These are phyloP conservation scores for Paedocypris micromegethes DNA, from an alignment of 2,797 vertebrate genomes.

Conservation along the genomic window DNA sequence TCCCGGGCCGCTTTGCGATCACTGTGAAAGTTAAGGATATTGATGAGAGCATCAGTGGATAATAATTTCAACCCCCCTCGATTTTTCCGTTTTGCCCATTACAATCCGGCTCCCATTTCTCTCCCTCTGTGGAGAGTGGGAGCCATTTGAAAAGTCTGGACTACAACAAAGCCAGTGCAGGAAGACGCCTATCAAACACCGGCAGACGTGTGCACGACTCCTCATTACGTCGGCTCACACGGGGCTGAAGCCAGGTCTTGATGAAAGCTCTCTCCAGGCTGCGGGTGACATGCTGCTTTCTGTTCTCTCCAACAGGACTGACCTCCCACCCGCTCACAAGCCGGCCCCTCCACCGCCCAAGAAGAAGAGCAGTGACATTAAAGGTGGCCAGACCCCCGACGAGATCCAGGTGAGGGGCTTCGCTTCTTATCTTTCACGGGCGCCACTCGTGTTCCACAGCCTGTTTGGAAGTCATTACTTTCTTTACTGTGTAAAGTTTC, in stretches of 20 bases:
- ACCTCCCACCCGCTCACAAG: slow-evolving; percentile 79
- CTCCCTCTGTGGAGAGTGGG: slow-evolving; percentile 63
- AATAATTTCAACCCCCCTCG: slow-evolving; percentile 8
- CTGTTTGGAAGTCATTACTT: slow-evolving; percentile 8
- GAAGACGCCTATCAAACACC: slow-evolving; percentile 68
- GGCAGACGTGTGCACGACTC: slow-evolving; percentile 69
- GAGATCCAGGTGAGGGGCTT: slow-evolving; percentile 78
- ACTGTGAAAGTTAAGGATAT: slow-evolving; percentile 50
- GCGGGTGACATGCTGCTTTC: slow-evolving; percentile 59
- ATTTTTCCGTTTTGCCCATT: slow-evolving; percentile 65
- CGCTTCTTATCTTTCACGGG: background rate
- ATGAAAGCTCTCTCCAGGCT: slow-evolving; percentile 46
- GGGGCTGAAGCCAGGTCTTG: slow-evolving; percentile 57
- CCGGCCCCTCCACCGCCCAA: slow-evolving; percentile 74
- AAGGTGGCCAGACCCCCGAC: slow-evolving; percentile 78
- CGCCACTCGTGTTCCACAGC: background rate
- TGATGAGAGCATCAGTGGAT: slow-evolving; percentile 50
- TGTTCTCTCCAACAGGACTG: slow-evolving; percentile 68
- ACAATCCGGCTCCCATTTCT: slow-evolving; percentile 67
- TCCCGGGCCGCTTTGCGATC: slow-evolving; percentile 7
- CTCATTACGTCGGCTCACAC: slow-evolving; percentile 63
- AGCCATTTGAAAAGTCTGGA: slow-evolving; percentile 67
- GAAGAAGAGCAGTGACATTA: slow-evolving; percentile 78
- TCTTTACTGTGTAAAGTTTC: background rate
- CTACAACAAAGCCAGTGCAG: slow-evolving; percentile 63